Base-by-base conservation (phyloP, 1,140 invertebrate genomes). In the Drosophila azteca region DNA sequence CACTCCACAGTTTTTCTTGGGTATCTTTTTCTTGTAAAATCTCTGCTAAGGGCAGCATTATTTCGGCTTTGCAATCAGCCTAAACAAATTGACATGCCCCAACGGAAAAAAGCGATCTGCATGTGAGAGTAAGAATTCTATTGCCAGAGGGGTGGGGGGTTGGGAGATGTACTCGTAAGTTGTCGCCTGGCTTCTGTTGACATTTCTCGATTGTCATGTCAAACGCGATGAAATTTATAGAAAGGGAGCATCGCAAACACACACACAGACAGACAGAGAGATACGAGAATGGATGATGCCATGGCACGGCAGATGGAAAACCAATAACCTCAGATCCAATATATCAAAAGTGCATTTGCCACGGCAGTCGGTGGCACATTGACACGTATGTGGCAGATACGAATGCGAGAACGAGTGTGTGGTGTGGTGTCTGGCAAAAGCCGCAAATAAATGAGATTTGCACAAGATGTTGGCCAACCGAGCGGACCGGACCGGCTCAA, bases 151-250 rank as follows among this genome's bases (percentile, higher is more conserved):
- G 15, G 45, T 65, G 58, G 70, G 53, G n/a, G 22, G 45, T 65
- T 65, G 70, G 53, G 46, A 20, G 45, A 74, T 58, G 70, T 26
- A 5, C 24, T 20, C 17, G 5, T 29, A 53, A 59, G 26, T 57
- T 73, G 68, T 73, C 77, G 77, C 69, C 79, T 46, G 51, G 39
- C 63, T 75, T 67, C 63, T 67, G 72, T 85, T 68, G 79, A 79
- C 79, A 88, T 79, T 67, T 73, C 72, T 79, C 83, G 87, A 88
- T 83, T 88, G 79, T 88, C 79, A 83, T 88, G 79, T 84, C 83
- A 79, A 77, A 73, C 26, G 77, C 59, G 51, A 77, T 78, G 72
- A 88, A 83, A 88, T 88, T 88, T 88, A 88, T 88, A 70, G 76
- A 63, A 63, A 58, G 70, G 59, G 46, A 58, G 79, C 75, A 88